Base-by-base conservation (phyloP, 2,113 vertebrate species). In the Falco punctatus region DNA sequence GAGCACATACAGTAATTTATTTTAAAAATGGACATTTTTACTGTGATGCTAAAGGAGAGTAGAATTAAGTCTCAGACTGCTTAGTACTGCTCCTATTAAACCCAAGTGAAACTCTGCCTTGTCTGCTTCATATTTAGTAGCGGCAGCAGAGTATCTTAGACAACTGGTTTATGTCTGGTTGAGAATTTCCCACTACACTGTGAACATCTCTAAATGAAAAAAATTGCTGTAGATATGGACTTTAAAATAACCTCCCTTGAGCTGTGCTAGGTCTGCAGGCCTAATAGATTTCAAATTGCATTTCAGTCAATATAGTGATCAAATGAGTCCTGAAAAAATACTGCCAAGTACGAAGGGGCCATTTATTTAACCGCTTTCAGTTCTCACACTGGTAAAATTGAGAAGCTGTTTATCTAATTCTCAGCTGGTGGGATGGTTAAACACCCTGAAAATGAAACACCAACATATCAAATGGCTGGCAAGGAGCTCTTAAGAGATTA, bases 371-470 rank as follows among this genome's bases (percentile, higher is more conserved):
- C 44, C 0, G 12, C 51, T 80, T 94, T 73, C 46, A 46, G 54
- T 42, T 77, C 67, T 73, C 11, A 13, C 15, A 6, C 23, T 61
- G 54, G n/a, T 66, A 83, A 86, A 88, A 85, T 4, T 33, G 74
- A 80, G 33, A 84, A 71, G 51, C 32, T 73, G 42, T 64, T 78
- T 82, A 77, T 73, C 64, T 92, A 70, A 73, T 67, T 93, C 67
- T 40, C 46, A 93, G 65, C 38, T 71, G 70, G 21, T 59, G 35
- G 70, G 70, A 82, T 28, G 54, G 62, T 85, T 95, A 46, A 88
- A 95, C 22, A 90, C 15, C 54, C 71, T 86, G 85, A 94, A 92
- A 95, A 92, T 54, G 62, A 92, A 95, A 90, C 66, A 89, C 22
- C 44, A 82, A 66, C 0, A 0, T 65, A 61, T 58, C 40, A 90